These are phyloP conservation scores for Microtus richardsoni DNA, from an alignment of 2,113 vertebrate species.

Conservation along the genomic window DNA sequence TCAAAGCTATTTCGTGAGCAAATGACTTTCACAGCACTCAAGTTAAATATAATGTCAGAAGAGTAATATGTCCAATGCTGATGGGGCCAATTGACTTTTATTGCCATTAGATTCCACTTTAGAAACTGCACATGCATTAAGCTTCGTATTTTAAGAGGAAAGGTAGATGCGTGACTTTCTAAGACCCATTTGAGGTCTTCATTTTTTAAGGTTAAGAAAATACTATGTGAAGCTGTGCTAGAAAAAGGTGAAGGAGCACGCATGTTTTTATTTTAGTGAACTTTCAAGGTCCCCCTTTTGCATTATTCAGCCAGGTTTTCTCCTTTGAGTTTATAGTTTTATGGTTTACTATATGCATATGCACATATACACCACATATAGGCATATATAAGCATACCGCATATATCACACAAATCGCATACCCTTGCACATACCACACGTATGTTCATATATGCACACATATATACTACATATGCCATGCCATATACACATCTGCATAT, in stretches of 20 bases:
- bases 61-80: conserved; percentile 76
- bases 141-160: conserved; percentile 63
- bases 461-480: background rate
- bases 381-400: no score
- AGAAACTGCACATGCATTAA: conserved; percentile 60
- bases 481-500: background rate
- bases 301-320: conserved; percentile 65
- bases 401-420: background rate
- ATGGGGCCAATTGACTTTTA: conserved; percentile 81
- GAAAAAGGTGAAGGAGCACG: conserved; percentile 61
- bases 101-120: conserved; percentile 79
- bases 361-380: background rate
- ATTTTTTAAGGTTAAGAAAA: conserved; percentile 63
- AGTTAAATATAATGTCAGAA: conserved; percentile 66
- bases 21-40: conserved; percentile 47
- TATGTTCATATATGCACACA: background rate
- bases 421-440: background rate
- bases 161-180: background rate
- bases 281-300: conserved; percentile 57
- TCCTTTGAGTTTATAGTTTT: conserved; percentile 74
- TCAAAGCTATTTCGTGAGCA: conserved; percentile 69
- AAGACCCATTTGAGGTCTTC: conserved; percentile 36
- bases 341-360: background rate
- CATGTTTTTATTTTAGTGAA: conserved; percentile 73
- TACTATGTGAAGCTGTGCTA: conserved; percentile 15